Evolutionary conservation across 2,888 invertebrate genomes (phyloP).

Genomic region (Drosophila borborema): DNA sequence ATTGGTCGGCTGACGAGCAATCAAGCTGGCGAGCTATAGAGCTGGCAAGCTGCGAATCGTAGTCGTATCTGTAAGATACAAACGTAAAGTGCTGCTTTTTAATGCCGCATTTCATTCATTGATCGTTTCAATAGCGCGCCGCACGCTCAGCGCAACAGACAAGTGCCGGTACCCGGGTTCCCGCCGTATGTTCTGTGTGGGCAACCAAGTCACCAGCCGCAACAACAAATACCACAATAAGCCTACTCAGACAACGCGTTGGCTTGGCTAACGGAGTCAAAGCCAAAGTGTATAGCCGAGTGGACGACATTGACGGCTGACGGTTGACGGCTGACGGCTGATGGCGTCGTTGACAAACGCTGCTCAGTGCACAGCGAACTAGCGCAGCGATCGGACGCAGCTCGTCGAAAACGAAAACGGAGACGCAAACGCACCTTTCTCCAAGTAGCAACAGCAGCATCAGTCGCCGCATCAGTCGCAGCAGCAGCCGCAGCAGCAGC

Average conservation of each 20-base stretch:
- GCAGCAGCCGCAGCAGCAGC: background rate
- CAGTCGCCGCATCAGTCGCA: conserved; percentile 14
- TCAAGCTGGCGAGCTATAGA: conserved; percentile 14
- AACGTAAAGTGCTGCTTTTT: conserved; percentile 69
- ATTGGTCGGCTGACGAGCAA: conserved; percentile 66
- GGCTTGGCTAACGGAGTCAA: conserved; percentile 79
- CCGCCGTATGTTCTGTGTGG: conserved; percentile 51
- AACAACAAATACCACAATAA: conserved; percentile 30
- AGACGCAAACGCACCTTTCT: conserved; percentile 68
- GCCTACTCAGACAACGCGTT: conserved; percentile 46
- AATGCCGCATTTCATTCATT: conserved; percentile 83
- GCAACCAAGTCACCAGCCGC: conserved; percentile 31
- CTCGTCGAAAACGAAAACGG: conserved; percentile 38
- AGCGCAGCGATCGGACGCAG: conserved; percentile 80
- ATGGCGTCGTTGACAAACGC: conserved; percentile 37
- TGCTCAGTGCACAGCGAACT: conserved; percentile 81
- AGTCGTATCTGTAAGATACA: conserved; percentile 68
- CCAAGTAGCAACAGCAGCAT: conserved; percentile 35
- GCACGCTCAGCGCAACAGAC: conserved; percentile 73
- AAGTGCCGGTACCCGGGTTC: conserved; percentile 62
- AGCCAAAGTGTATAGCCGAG: conserved; percentile 68
- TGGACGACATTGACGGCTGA: conserved; percentile 66
- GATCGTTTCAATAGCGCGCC: conserved; percentile 80
- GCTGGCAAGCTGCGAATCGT: conserved; percentile 36
- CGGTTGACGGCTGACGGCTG: conserved; percentile 48